Base-by-base conservation (phyloP, 2,888 invertebrate species). In the Pollenia amentaria region DNA sequence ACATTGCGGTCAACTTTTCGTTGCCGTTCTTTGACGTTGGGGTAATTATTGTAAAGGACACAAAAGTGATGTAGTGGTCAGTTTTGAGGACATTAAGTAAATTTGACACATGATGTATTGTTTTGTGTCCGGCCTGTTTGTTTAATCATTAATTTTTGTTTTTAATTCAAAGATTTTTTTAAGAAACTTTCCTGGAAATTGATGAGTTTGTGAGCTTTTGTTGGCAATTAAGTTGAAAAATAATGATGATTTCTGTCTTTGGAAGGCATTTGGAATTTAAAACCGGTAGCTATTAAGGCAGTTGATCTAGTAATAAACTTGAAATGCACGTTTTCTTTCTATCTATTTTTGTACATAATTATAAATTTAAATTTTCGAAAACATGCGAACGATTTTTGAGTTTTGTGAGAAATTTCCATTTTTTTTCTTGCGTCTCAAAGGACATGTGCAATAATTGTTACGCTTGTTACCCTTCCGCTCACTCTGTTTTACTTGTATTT, bases 251-350 rank as follows among this genome's bases (percentile, higher is more conserved):
- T 64, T 64, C 62, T 55, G 21, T 57, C 60, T 57, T 57, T 73
- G 46, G 16, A 9, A 84, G 53, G 55, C n/a, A 55, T 77, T 40
- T 40, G 1, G 2, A 51, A 21, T 12, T n/a, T n/a, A 51, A 64
- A 87, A 87, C 87, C 87, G 87, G 87, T 87, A 87, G 77, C 84
- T 18, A 87, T 87, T 87, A 81, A 73, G 57, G 67, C 16, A 75
- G 65, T 65, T 87, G 80, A 87, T 67, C 87, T 69, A 21, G 77
- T 73, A 72, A 84, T 87, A 87, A 87, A 87, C 87, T 77, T 77
- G 87, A 87, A 84, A 87, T 84, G 80, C 87, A 87, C 84, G 87
- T 87, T 84, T 76, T 70, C 14, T 6, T 29, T 44, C 1, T 6
- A 38, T 42, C 40, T 2, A 11, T 69, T 51, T 21, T 6, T 42